A percentile compares a stretch with the other conserved stretches of the same genome.
These are phyloP conservation scores for Sminthurinus signatus DNA, from an alignment of 1,140 invertebrate genomes.

Conservation along the genomic window DNA sequence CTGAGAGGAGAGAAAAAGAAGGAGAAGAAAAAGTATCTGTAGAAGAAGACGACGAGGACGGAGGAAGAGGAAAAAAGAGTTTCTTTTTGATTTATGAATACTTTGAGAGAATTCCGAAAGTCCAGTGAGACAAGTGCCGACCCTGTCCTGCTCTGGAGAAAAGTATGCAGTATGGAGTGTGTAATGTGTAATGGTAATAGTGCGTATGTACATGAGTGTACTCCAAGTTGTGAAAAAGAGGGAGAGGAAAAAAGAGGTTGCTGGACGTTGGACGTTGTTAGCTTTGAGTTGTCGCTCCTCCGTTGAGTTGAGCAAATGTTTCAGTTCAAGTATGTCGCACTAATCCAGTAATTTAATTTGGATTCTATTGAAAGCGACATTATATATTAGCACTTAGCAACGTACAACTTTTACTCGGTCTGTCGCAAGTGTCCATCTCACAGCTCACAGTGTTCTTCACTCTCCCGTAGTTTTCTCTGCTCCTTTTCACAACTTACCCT, in stretches of 20 bases:
- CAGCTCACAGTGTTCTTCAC: too few relatives aligned
- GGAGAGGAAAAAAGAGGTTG: slow-evolving; percentile 9
- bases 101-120: too few relatives aligned
- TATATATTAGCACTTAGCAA: slow-evolving; percentile 38
- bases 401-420: slow-evolving; percentile 15
- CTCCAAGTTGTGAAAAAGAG: slow-evolving; percentile 10
- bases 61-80: too few relatives aligned
- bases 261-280: slow-evolving; percentile 13
- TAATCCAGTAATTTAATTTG: slow-evolving; percentile 39
- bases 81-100: too few relatives aligned
- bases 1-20: too few relatives aligned
- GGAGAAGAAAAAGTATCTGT: too few relatives aligned
- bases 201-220: slow-evolving; percentile 8
- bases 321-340: slow-evolving; percentile 8
- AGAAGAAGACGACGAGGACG: too few relatives aligned
- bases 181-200: background rate
- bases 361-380: slow-evolving; percentile 40
- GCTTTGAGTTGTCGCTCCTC: too few relatives aligned
- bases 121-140: too few relatives aligned
- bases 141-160: background rate
- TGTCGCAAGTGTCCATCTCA: too few relatives aligned
- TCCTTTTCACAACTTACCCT: too few relatives aligned
- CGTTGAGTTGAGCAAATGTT: slow-evolving; percentile 24
- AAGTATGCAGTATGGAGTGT: background rate
- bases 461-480: too few relatives aligned